Percentiles rank a stretch among this genome's conserved stretches.
Conservation (phyloP, 2,113 vertebrate genomes). For the Sander lucioperca region DNA sequence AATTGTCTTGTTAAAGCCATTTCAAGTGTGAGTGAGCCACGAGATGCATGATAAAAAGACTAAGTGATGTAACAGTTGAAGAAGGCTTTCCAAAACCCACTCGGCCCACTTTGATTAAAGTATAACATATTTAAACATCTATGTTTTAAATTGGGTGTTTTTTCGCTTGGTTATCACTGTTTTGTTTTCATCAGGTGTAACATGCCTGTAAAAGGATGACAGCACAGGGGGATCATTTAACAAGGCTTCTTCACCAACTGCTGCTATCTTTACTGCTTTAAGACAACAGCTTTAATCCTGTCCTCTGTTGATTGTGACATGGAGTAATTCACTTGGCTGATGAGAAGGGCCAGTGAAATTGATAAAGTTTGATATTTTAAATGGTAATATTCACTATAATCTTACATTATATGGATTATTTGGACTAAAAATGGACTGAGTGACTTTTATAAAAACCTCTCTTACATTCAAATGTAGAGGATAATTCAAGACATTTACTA, state of each 20-base stretch:
- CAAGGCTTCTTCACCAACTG: neutral
- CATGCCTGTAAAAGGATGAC: neutral
- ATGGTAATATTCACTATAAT: neutral
- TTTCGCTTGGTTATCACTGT: neutral
- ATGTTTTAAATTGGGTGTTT: neutral
- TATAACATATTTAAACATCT: neutral
- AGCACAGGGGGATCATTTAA: neutral
- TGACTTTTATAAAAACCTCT: neutral
- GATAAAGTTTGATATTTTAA: neutral
- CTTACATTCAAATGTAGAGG: neutral
- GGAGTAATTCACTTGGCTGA: neutral
- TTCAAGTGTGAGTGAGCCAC: constrained; percentile 38
- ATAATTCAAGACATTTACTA: neutral
- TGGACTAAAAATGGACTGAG: neutral
- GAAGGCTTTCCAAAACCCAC: constrained; percentile 29
- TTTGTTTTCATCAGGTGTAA: neutral
- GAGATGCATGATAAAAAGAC: constrained; percentile 28
- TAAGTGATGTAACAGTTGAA: constrained; percentile 1
- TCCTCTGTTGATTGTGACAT: neutral
- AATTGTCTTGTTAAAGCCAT: constrained; percentile 47
- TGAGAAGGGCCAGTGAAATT: neutral
- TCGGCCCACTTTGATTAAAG: neutral
- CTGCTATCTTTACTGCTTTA: neutral
- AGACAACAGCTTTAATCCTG: neutral
- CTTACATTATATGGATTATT: neutral